Evolutionary conservation across 2,113 vertebrate species (phyloP).

Genomic region (Nibea coibor): DNA sequence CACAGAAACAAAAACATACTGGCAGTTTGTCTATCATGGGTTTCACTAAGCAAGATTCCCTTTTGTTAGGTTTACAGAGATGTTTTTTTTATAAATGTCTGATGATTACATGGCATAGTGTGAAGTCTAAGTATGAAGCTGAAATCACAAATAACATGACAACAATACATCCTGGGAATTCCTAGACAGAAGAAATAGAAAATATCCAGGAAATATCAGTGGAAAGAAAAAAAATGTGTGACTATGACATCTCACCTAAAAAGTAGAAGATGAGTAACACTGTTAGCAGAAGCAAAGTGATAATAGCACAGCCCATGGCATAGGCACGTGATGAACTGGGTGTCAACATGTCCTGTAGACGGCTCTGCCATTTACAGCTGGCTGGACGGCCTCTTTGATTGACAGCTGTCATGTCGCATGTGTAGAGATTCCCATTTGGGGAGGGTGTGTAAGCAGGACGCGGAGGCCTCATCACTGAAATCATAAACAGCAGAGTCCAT

Average conservation of each 20-base stretch:
- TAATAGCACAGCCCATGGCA: constrained; percentile 81
- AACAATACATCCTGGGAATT: not conserved
- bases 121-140: too few species aligned
- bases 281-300: constrained; percentile 82
- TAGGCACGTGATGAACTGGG: constrained; percentile 72
- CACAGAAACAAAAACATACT: not conserved
- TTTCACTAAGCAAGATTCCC: not conserved
- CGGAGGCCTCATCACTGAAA: constrained; percentile 65
- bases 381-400: constrained; percentile 48
- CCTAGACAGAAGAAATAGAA: not conserved
- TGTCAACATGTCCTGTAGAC: constrained; percentile 70
- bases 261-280: constrained; percentile 79
- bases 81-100: not conserved
- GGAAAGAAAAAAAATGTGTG: not conserved
- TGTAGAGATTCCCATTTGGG: constrained; percentile 70
- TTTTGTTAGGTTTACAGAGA: not conserved
- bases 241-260: constrained; percentile 58
- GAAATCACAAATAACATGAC: not conserved
- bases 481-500: not conserved
- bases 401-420: constrained; percentile 28
- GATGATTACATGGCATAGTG: not conserved
- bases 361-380: constrained; percentile 60
- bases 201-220: not conserved
- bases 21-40: not conserved
- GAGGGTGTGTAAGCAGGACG: constrained; percentile 67